A percentile compares a stretch with the other conserved stretches of the same genome.
Conservation (phyloP, 2,113 vertebrate species). For the Cyprinodon brontotheroides region DNA sequence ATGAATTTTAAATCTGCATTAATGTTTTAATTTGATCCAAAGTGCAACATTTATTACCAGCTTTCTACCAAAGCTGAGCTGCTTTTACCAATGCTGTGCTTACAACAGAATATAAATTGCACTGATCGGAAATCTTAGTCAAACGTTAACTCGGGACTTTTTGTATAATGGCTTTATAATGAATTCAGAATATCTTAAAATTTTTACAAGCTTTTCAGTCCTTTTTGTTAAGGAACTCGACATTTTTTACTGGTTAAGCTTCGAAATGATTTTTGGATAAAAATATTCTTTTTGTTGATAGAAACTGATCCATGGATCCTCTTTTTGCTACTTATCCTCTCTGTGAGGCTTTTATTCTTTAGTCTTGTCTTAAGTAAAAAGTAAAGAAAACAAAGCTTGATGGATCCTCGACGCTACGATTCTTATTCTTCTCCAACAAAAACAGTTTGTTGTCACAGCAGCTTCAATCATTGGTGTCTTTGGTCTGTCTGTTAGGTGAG, state of each 20-base stretch:
- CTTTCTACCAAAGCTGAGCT: conserved; percentile 5
- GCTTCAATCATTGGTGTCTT: not conserved
- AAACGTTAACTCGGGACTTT: not conserved
- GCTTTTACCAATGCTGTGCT: not conserved
- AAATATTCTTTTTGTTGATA: not conserved
- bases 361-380: not conserved
- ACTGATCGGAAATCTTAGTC: not conserved
- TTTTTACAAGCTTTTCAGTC: not conserved
- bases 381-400: not conserved
- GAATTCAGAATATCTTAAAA: not conserved
- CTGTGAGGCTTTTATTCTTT: not conserved
- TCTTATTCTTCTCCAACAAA: not conserved
- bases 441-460: not conserved
- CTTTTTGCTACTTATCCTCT: not conserved
- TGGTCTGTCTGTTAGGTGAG: not conserved
- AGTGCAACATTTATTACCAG: conserved; percentile 9
- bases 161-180: not conserved
- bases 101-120: not conserved
- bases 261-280: not conserved
- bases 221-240: not conserved
- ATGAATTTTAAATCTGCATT: conserved; percentile 1
- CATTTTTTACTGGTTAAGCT: not conserved
- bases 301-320: not conserved
- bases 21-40: conserved; percentile 4
- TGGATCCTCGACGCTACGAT: not conserved